Evolutionary conservation across 2,888 invertebrate genomes (phyloP), one percentile per base, ranked within the genome.

Genomic region (Criorhina ranunculi): DNA sequence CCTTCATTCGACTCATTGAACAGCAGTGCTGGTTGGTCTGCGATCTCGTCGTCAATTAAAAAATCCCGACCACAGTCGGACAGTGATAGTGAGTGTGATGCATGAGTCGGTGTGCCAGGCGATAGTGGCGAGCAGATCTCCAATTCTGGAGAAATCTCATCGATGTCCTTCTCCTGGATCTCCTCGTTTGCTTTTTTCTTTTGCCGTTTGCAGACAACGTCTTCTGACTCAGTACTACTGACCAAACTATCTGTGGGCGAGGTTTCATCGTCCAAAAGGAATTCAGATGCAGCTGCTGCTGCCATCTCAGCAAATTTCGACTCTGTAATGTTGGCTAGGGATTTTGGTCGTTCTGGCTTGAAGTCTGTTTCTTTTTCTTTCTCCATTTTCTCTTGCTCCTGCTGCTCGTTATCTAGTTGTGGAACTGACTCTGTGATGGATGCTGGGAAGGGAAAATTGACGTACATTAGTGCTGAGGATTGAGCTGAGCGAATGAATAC

Each of bases 11-110:
- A 88, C 66, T 94, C 93, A 89, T 95, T 95, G 89, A 96, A 96
- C 11, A 96, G 93, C 86, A 98, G 90, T 0, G 95, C 97, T 9
- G 97, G 97, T 89, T 98, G 97, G 92, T 98, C 97, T 46, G 96
- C 96, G 81, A 98, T 97, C 91, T 98, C 97, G 88, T 98, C 97
- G 89, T 98, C 97, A 83, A 95, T 95, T 82, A 97, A 94, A 91
- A 95, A 96, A 90, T 96, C 96, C 86, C 95, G 93, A 15, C 96
- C 96, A 33, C 89, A 91, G 87, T 96, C 96, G 0, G 96, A 96
- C n/a, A 96, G 92, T 0, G 96, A 96, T 0, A 96, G 91, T 0
- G 96, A 96, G 73, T 95, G 95, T 0, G 96, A 96, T 8, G 94
- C 94, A 88, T 96, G 95, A 0, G 96, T 96, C 0, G 96, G 96